Conservation (phyloP, 2,888 invertebrate species). For the Byasa hedistus region DNA sequence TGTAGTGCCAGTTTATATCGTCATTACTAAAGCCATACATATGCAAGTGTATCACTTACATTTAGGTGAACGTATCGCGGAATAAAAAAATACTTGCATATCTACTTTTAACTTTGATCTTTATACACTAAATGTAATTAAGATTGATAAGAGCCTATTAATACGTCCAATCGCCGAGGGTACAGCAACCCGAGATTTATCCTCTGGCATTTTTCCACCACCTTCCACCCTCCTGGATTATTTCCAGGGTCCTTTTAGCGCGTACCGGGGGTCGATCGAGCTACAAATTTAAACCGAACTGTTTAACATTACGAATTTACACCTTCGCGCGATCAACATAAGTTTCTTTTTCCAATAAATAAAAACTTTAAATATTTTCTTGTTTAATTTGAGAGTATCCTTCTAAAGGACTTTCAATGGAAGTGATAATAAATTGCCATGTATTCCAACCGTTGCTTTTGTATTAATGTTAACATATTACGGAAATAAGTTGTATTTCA, state of each 20-base stretch:
- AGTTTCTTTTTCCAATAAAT: conserved; percentile 46
- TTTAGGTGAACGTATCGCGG: too few species aligned
- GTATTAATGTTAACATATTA: background rate
- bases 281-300: conserved; percentile 62
- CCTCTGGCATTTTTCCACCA: conserved; percentile 52
- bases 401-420: conserved; percentile 33
- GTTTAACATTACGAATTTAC: conserved; percentile 61
- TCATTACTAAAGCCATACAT: too few species aligned
- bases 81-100: too few species aligned
- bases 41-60: too few species aligned
- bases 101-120: too few species aligned
- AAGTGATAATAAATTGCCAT: conserved; percentile 11
- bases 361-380: background rate
- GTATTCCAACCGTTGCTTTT: background rate
- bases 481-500: background rate
- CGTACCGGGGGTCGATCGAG: conserved; percentile 54
- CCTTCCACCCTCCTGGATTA: conserved; percentile 44
- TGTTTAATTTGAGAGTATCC: conserved; percentile 40
- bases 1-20: too few species aligned
- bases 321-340: conserved; percentile 47
- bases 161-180: conserved; percentile 53
- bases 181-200: conserved; percentile 48
- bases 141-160: conserved; percentile 37
- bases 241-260: conserved; percentile 65
- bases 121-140: conserved; percentile 7